phyloP scores from a whole-genome alignment of 2,888 invertebrate genomes.

The Amblyteles armatorius region DNA sequence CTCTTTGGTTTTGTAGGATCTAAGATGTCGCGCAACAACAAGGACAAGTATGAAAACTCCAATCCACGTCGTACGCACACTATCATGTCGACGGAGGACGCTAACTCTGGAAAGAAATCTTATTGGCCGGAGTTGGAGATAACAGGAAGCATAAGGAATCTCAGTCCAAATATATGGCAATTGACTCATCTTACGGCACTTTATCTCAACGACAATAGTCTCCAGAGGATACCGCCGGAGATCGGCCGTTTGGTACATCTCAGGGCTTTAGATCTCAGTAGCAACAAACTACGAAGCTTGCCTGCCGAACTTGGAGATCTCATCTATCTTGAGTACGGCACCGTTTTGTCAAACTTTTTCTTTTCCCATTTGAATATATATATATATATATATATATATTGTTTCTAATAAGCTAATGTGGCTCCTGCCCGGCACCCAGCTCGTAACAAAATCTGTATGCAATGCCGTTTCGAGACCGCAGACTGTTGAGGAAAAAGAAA shows the following conservation, averaged over 20 bases:
- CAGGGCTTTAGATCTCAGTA: slow-evolving; percentile 95
- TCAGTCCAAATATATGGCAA: slow-evolving; percentile 96
- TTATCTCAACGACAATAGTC: slow-evolving; percentile 97
- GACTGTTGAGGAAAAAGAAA: no score
- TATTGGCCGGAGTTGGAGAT: slow-evolving; percentile 97
- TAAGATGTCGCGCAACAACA: slow-evolving; percentile 87
- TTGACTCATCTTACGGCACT: slow-evolving; percentile 96
- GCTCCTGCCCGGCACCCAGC: no score
- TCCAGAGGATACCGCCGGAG: slow-evolving; percentile 96
- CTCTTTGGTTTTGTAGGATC: slow-evolving; percentile 76
- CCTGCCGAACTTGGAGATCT: slow-evolving; percentile 99
- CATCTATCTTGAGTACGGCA: slow-evolving; percentile 93
- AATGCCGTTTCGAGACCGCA: no score
- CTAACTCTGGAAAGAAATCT: slow-evolving; percentile 96
- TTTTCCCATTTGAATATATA: background rate
- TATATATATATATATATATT: no score
- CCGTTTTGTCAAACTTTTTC: background rate
- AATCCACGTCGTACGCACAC: slow-evolving; percentile 93
- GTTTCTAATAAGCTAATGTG: no score
- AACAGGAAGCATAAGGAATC: slow-evolving; percentile 96
- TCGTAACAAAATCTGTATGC: no score
- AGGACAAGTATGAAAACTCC: slow-evolving; percentile 95
- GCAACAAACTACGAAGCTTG: slow-evolving; percentile 96
- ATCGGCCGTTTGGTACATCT: slow-evolving; percentile 94
- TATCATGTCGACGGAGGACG: slow-evolving; percentile 97